A percentile compares a stretch with the other conserved stretches of the same genome.
Evolutionary conservation across 2,113 vertebrate species (phyloP).

Genomic region (Petroica traversi): DNA sequence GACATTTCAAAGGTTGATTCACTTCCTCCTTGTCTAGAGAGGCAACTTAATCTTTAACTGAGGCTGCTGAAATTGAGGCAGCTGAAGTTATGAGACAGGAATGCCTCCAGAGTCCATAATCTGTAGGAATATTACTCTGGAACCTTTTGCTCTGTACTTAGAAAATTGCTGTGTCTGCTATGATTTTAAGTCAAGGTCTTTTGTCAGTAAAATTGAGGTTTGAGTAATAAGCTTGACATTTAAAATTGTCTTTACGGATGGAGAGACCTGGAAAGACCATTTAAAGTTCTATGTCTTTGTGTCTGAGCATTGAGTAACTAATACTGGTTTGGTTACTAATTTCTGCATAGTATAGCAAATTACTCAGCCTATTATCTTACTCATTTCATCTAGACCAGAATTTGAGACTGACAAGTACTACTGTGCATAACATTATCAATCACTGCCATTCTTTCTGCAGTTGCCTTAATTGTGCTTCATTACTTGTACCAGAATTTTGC

Average conservation of each 20-base stretch:
- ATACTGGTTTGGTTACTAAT: conserved; percentile 3
- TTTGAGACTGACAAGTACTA: neutral
- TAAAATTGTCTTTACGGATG: conserved; percentile 25
- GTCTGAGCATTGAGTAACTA: neutral
- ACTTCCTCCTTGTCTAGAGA: neutral
- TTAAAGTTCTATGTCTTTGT: neutral
- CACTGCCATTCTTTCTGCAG: neutral
- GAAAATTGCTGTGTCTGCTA: neutral
- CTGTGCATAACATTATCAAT: neutral
- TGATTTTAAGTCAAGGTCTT: conserved; percentile 4
- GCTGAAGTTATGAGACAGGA: neutral
- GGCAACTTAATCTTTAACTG: neutral
- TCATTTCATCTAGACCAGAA: neutral
- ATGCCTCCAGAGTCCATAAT: neutral
- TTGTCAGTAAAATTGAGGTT: conserved; percentile 3
- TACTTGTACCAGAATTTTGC: neutral
- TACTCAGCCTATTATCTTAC: neutral
- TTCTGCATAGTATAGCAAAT: neutral
- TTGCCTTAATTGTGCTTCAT: neutral
- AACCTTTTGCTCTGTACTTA: neutral
- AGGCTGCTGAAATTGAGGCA: neutral
- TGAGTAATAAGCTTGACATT: conserved; percentile 20
- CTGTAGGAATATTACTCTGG: neutral
- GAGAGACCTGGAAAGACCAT: neutral
- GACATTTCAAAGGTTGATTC: neutral